phyloP scores from a whole-genome alignment of 2,797 vertebrate species.

The Momotus momota region DNA sequence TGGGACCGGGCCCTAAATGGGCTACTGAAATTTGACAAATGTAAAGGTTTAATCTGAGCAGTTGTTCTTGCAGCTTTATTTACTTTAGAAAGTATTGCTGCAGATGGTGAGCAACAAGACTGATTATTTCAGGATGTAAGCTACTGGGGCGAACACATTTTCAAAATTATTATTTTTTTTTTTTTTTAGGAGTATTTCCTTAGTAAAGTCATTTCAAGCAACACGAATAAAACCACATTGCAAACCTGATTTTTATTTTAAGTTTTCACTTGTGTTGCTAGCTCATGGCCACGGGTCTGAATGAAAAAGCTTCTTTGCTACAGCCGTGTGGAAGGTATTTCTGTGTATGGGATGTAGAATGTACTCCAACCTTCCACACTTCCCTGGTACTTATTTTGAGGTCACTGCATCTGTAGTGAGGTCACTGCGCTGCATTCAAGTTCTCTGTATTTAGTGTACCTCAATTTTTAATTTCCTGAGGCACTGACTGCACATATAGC shows the following conservation, averaged over 20 bases:
- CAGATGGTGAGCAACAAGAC: background rate
- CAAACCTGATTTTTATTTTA: background rate
- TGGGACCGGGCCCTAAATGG: background rate
- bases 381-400: background rate
- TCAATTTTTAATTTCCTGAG: background rate
- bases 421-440: background rate
- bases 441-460: background rate
- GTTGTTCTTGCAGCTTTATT: constrained; percentile 19
- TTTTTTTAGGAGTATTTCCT: background rate
- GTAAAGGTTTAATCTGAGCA: background rate
- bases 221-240: background rate
- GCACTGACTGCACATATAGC: background rate
- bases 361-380: background rate
- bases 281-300: background rate
- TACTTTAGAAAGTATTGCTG: background rate
- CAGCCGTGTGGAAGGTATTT: background rate
- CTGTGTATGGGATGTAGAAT: background rate
- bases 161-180: background rate
- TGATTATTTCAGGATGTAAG: constrained; percentile 8
- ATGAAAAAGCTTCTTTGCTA: background rate
- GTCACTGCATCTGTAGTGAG: background rate
- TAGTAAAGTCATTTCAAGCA: background rate
- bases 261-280: background rate
- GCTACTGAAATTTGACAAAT: background rate
- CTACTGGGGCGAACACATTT: background rate